Base-by-base conservation (phyloP, 2,113 vertebrate genomes). In the Phrynosoma platyrhinos region DNA sequence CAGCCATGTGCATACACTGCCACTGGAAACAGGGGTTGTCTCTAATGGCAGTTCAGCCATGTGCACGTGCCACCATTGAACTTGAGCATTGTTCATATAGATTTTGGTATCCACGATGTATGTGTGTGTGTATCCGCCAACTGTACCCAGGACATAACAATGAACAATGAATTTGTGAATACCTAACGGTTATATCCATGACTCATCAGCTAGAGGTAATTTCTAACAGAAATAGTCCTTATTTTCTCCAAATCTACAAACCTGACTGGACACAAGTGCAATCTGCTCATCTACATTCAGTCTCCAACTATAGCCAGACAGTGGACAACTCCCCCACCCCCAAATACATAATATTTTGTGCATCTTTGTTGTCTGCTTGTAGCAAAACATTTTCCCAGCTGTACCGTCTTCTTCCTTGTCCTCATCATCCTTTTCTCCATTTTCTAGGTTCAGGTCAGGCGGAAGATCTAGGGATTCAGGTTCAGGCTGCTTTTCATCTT, bases 401-500 rank as follows among this genome's bases (percentile, higher is more conserved):
- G 87, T 94, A 98, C 98, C 98, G 74, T 97, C 96, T 82, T 98
- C 98, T 14, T 98, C 98, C 5, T 97, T 96, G 3, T 96, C 96
- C 27, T 96, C 95, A n/a, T 95, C 96, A 90, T 94, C 96, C 30
- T 91, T 96, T 0, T 98, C 97, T 58, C 97, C 95, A 90, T 95
- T 95, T 82, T 99, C 98, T 87, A 99, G 96, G 91, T 98, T 98
- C 74, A 99, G 96, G 64, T 99, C 97, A 62, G 99, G 98, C 0
- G 98, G 98, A 85, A 99, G 98, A 42, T 99, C 97, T 94, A 99
- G 96, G 88, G 98, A 95, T 87, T 99, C 98, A 0, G 98, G 83
- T 89, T 99, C 98, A 2, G 96, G 95, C 74, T 96, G 96, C 76
- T 97, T 95, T 83, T 98, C 97, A 91, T 99, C 97, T 86, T 97